Evolutionary conservation across 92 coral and sea anemone genomes (phyloP).

Genomic region (Plumapathes pennacea): DNA sequence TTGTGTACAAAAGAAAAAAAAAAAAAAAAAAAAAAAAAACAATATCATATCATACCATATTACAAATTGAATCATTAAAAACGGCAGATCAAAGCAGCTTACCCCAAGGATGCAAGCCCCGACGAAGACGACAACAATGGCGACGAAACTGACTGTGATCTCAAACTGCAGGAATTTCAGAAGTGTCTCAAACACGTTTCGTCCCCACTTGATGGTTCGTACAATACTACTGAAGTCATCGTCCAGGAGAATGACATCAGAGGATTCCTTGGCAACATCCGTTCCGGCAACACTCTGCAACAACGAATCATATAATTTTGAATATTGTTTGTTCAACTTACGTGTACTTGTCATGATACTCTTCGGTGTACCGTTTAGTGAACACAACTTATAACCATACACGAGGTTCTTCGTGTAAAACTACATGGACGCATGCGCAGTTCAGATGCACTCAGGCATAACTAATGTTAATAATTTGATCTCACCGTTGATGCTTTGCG

Average conservation of each 20-base stretch:
- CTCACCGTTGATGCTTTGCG: too few relatives aligned
- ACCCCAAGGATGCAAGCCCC: slow-evolving; percentile 80
- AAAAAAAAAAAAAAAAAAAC: neutral
- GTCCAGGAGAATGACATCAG: slow-evolving; percentile 72
- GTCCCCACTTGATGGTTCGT: slow-evolving; percentile 84
- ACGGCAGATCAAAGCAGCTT: slow-evolving; percentile 2
- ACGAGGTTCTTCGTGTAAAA: too few relatives aligned
- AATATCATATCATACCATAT: neutral
- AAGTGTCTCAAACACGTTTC: slow-evolving; percentile 76
- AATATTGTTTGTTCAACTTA: too few relatives aligned
- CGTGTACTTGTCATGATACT: too few relatives aligned
- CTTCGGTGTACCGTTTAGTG: too few relatives aligned
- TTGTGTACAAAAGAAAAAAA: neutral
- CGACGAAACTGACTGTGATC: slow-evolving; percentile 81
- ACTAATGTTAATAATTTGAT: too few relatives aligned
- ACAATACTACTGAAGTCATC: slow-evolving; percentile 89
- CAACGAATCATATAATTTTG: too few relatives aligned
- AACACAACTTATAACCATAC: too few relatives aligned
- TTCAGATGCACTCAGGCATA: too few relatives aligned
- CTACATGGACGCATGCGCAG: too few relatives aligned
- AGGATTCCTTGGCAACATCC: slow-evolving; percentile 75
- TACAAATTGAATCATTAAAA: neutral
- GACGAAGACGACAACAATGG: slow-evolving; percentile 67
- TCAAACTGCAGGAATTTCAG: slow-evolving; percentile 82
- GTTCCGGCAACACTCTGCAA: slow-evolving; percentile 85